Percentiles rank a stretch among this genome's conserved stretches.
Conservation (phyloP, 2,113 vertebrate species). For the Scopus umbretta region DNA sequence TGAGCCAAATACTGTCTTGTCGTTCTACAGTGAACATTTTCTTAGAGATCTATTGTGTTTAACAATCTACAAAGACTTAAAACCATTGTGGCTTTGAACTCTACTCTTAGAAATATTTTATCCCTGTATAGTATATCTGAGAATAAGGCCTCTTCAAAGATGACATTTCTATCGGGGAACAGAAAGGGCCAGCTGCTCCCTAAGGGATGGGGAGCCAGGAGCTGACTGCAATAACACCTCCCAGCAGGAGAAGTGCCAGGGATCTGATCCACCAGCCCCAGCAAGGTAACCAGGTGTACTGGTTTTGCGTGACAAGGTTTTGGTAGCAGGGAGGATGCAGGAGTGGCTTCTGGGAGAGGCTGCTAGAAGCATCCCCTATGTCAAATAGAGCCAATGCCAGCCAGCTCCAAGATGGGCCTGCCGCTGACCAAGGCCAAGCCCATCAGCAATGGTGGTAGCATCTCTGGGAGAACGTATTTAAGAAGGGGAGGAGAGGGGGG, state of each 20-base stretch:
- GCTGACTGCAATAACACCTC: neutral
- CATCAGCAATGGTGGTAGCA: too few relatives aligned
- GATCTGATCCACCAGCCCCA: neutral
- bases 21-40: neutral
- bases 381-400: too few relatives aligned
- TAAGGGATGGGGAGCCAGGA: neutral
- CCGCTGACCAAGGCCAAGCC: too few relatives aligned
- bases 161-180: neutral
- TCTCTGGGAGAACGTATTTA: too few relatives aligned
- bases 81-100: neutral
- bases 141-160: neutral
- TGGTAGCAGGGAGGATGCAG: too few relatives aligned
- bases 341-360: too few relatives aligned
- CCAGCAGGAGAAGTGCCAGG: too few relatives aligned
- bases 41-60: neutral
- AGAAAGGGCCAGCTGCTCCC: neutral
- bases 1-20: neutral
- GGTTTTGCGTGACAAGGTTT: neutral
- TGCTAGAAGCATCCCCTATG: too few relatives aligned
- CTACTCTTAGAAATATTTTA: neutral
- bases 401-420: too few relatives aligned
- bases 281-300: neutral
- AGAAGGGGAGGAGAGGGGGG: too few relatives aligned
- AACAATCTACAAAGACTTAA: neutral
- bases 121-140: neutral